Conservation (phyloP, 2,888 invertebrate genomes). For the Drosophila pseudotakahashii region DNA sequence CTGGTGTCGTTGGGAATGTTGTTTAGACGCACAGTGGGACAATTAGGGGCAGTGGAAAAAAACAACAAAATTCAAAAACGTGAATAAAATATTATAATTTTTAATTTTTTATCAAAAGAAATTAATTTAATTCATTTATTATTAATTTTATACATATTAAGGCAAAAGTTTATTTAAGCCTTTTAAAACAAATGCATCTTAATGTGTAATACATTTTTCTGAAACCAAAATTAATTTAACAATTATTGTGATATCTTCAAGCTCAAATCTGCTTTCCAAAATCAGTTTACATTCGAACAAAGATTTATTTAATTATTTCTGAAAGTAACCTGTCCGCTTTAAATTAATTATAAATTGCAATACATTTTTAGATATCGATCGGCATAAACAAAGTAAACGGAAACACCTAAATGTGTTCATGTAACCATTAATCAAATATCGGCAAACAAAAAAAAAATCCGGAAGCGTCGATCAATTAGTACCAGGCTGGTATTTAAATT, state of each 20-base stretch:
- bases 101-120: too few species aligned
- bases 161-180: too few species aligned
- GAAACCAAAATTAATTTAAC: neutral
- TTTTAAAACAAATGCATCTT: too few species aligned
- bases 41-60: neutral
- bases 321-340: constrained; percentile 2
- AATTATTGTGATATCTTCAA: neutral
- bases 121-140: too few species aligned
- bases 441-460: neutral
- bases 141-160: too few species aligned
- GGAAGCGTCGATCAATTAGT: constrained; percentile 17
- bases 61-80: neutral
- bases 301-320: constrained; percentile 13
- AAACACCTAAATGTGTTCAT: constrained; percentile 17
- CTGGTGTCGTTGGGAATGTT: constrained; percentile 46
- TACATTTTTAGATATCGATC: constrained; percentile 16
- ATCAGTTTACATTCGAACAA: constrained; percentile 9
- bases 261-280: neutral
- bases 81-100: too few species aligned
- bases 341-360: constrained; percentile 13
- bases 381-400: constrained; percentile 30
- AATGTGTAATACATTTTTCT: neutral
- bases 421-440: constrained; percentile 4
- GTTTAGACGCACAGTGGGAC: constrained; percentile 55
- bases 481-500: neutral